These are phyloP conservation scores for Myrmecophaga tridactyla DNA, from an alignment of 2,113 vertebrate genomes.

Conservation along the genomic window DNA sequence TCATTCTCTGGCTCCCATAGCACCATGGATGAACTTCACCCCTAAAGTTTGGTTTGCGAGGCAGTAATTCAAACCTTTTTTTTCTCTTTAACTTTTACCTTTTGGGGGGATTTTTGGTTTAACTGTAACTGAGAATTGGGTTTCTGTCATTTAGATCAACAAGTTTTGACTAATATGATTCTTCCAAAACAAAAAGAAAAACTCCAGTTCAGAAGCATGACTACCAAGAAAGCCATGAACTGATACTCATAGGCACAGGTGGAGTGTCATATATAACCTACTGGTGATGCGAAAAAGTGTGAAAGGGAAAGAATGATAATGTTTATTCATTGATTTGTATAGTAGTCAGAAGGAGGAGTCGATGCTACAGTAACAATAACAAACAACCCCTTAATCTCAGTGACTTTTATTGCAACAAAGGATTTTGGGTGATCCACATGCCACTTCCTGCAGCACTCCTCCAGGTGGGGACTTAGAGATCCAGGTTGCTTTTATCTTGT, in stretches of 20 bases:
- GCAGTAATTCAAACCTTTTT: neutral
- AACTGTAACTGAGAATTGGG: neutral
- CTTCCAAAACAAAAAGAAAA: neutral
- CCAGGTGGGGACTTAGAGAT: too few relatives aligned
- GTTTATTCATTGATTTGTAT: neutral
- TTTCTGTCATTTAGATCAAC: neutral
- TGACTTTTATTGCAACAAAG: neutral
- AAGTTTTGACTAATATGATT: neutral
- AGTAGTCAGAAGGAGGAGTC: neutral
- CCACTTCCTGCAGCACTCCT: neutral
- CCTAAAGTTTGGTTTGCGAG: neutral
- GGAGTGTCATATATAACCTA: neutral
- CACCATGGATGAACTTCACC: neutral
- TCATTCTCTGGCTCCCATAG: too few relatives aligned
- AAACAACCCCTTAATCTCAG: neutral
- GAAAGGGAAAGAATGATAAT: too few relatives aligned
- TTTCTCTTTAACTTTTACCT: neutral
- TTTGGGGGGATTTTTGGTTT: neutral
- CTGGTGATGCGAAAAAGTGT: neutral
- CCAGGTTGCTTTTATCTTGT: neutral
- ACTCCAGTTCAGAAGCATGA: neutral
- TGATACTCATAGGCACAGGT: neutral
- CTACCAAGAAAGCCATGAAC: neutral
- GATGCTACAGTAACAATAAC: neutral
- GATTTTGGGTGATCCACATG: neutral